Conservation (phyloP, 2,797 vertebrate species). For the Sphaeramia orbicularis region DNA sequence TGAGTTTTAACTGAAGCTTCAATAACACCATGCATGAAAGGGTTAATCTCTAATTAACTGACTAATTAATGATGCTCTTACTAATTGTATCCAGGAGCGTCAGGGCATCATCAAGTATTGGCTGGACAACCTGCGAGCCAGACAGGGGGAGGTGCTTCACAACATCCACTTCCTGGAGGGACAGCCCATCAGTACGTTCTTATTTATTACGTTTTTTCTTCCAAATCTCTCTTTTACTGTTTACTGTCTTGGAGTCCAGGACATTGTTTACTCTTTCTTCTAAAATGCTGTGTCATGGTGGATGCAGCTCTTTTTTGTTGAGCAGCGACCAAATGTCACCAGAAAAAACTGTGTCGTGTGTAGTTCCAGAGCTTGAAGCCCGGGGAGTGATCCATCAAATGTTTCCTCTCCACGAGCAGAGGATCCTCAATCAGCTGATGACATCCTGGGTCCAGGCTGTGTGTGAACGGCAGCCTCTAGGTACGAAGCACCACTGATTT, state of each 20-base stretch:
- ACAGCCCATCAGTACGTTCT: constrained; percentile 92
- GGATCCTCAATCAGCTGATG: constrained; percentile 93
- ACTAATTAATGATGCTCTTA: not conserved
- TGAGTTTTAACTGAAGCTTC: too few relatives aligned
- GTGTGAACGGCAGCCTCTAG: constrained; percentile 92
- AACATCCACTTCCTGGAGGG: constrained; percentile 95
- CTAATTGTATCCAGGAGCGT: constrained; percentile 85
- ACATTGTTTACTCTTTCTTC: not conserved
- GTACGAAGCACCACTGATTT: constrained; percentile 66
- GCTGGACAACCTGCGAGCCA: constrained; percentile 94
- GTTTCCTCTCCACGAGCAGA: constrained; percentile 93
- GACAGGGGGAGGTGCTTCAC: constrained; percentile 92
- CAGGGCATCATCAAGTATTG: constrained; percentile 95
- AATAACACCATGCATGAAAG: too few relatives aligned
- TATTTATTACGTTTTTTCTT: constrained; percentile 1
- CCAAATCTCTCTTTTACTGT: not conserved
- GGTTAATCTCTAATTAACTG: not conserved
- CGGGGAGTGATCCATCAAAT: constrained; percentile 93
- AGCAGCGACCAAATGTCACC: not conserved
- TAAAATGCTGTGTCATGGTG: not conserved
- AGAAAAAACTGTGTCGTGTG: constrained; percentile 2
- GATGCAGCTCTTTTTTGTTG: not conserved
- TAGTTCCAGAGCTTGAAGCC: constrained; percentile 91
- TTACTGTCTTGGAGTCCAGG: not conserved
- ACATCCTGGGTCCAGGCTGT: constrained; percentile 95